These are phyloP conservation scores for Alentia gelatinosa DNA, from an alignment of 2,888 invertebrate species.

Conservation along the genomic window DNA sequence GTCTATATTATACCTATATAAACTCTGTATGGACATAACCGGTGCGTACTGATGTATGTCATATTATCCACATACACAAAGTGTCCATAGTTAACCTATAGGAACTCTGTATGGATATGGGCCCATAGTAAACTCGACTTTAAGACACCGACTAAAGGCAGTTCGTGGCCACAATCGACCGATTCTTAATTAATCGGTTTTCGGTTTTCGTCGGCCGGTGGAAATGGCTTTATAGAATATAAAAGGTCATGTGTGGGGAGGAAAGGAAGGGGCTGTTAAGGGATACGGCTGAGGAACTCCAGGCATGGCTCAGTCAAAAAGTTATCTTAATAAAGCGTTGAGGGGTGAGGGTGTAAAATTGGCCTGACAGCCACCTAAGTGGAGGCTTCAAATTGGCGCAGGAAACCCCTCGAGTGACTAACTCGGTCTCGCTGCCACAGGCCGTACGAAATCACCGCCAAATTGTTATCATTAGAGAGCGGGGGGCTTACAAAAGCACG, in stretches of 20 bases:
- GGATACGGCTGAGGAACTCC: not conserved
- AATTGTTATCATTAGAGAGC: conserved; percentile 39
- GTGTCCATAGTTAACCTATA: too few species aligned
- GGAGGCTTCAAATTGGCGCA: not conserved
- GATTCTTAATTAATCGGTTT: too few species aligned
- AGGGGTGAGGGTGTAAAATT: conserved; percentile 34
- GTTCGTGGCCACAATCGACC: too few species aligned
- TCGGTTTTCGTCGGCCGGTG: too few species aligned
- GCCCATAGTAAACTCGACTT: too few species aligned
- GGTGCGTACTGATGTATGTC: too few species aligned
- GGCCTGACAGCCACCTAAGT: not conserved
- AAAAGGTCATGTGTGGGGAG: not conserved
- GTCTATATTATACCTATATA: too few species aligned
- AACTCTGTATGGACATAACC: too few species aligned
- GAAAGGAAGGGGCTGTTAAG: not conserved
- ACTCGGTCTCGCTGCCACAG: not conserved
- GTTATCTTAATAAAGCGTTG: conserved; percentile 51
- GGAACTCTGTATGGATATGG: too few species aligned
- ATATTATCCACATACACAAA: too few species aligned
- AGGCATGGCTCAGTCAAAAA: conserved; percentile 5
- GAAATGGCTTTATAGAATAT: too few species aligned
- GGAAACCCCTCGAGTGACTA: not conserved
- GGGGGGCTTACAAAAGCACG: not conserved
- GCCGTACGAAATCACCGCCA: not conserved
- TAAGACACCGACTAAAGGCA: too few species aligned